Base-by-base conservation (phyloP, 1,140 invertebrate genomes). In the Homarus americanus region DNA sequence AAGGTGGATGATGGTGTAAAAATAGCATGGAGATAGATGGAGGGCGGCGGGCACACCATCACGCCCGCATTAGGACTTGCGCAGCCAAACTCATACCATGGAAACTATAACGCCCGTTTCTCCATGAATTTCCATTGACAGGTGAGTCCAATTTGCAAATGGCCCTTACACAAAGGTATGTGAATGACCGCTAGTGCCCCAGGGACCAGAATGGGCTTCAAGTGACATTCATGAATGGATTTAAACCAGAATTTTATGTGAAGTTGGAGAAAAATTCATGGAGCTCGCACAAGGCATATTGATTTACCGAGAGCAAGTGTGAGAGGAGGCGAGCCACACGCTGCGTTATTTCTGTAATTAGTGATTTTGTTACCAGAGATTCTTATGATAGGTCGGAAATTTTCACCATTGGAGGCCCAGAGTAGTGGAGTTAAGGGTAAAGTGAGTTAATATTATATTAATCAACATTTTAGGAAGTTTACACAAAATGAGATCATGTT, bases 51-150 rank as follows among this genome's bases (percentile, higher is more conserved):
- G 66, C 36, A 36, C n/a, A 20, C 75, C 32, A n/a, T 76, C 66
- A 53, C 28, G 41, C n/a, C 53, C 53, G 75, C 86, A 88, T 80
- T 49, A 66, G 73, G 66, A 73, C 80, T 83, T 82, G 87, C 87
- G 87, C 87, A 90, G 87, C 87, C 73, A 80, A 80, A 83, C 80
- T 89, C 87, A 90, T 90, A 83, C 80, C 87, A 90, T 90, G 87
- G 87, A 90, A 78, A 83, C 87, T 76, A 90, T 90, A 83, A 90
- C 87, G 32, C 58, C 79, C 20, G 69, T 75, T 76, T 90, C 80
- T 84, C 87, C 87, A 90, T 90, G 87, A 82, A 83, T 83, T 90
- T 84, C 80, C 80, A 90, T 90, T 90, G 80, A 90, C 87, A 90
- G 80, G 87, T 90, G 69, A 83, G 87, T 90, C 28, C 41, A 66